Evolutionary conservation across 2,888 invertebrate species (phyloP).

Genomic region (Erebia palarica): DNA sequence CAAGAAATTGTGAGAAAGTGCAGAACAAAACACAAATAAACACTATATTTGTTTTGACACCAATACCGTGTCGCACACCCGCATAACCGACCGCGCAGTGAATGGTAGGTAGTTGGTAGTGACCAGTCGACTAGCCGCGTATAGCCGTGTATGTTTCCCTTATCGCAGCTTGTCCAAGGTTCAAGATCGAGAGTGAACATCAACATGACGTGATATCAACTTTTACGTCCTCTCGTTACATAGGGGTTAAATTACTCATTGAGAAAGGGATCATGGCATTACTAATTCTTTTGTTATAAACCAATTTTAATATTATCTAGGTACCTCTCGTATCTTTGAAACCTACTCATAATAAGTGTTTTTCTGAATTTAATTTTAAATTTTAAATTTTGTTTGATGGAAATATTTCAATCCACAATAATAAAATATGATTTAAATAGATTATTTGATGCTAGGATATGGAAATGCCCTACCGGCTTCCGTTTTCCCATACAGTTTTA

Average conservation of each 20-base stretch:
- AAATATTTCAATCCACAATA: too few relatives aligned
- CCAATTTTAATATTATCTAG: too few relatives aligned
- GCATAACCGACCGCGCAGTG: conserved; percentile 24
- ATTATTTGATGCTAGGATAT: too few relatives aligned
- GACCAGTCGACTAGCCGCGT: conserved; percentile 1
- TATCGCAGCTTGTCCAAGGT: conserved; percentile 67
- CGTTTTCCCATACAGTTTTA: too few relatives aligned
- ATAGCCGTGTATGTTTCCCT: conserved; percentile 48
- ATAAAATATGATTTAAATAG: too few relatives aligned
- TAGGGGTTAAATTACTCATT: conserved; percentile 13
- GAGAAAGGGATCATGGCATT: neutral
- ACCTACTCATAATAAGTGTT: too few relatives aligned
- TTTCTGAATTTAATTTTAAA: too few relatives aligned
- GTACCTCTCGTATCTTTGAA: too few relatives aligned
- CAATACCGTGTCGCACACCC: conserved; percentile 17
- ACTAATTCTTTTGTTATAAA: too few relatives aligned
- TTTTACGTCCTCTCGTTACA: conserved; percentile 3
- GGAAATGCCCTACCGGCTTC: too few relatives aligned
- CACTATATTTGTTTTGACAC: conserved; percentile 3
- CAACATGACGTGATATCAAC: conserved; percentile 37
- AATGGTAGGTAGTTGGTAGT: conserved; percentile 9
- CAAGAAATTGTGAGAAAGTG: neutral
- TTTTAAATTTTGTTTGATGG: too few relatives aligned
- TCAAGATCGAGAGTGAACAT: conserved; percentile 48
- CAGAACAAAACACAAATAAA: conserved; percentile 20